Base-by-base conservation (phyloP, 2,113 vertebrate genomes). In the Pollachius pollachius region DNA sequence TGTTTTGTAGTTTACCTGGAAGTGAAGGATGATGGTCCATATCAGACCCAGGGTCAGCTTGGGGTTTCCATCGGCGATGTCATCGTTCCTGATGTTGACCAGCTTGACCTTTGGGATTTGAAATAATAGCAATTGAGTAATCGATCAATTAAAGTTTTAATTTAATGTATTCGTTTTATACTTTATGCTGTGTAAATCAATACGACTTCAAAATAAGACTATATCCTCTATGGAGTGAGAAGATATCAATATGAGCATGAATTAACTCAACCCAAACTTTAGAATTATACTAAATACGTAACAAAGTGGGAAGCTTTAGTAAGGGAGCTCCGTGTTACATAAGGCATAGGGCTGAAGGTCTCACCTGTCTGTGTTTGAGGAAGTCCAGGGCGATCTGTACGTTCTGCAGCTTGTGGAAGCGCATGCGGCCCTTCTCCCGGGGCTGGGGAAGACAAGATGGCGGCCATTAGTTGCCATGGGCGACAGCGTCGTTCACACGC, bases 1-100 rank as follows among this genome's bases (percentile, higher is more conserved):
- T 48, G 41, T 13, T 48, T 9, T 48, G 41, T 48, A 48, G 41
- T 48, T 30, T 83, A 97, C 96, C 96, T 98, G 96, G 94, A 98
- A 98, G 90, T 98, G 96, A 18, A 97, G 92, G 88, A 98, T 99
- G 91, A 99, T 97, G 76, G 97, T 98, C 97, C 97, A 99, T 85
- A 99, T 98, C 65, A 99, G 93, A 18, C 97, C 96, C 1, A 99
- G 93, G 0, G 96, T 99, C 79, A 99, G 94, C 79, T 98, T 98
- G 52, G 96, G 97, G 88, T 99, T 98, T 71, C 97, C 97, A 0
- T 99, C 97, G 0, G 96, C 95, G 0, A 99, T 99, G 78, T 99
- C 97, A 73, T 99, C 96, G 0, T 97, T 98, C 54, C 97, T 92
- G 85, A 99, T 99, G 85, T 99, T 99, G 63, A 98, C 97, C 89